Evolutionary conservation across 2,113 vertebrate species (phyloP).

Genomic region (Cyanistes caeruleus): DNA sequence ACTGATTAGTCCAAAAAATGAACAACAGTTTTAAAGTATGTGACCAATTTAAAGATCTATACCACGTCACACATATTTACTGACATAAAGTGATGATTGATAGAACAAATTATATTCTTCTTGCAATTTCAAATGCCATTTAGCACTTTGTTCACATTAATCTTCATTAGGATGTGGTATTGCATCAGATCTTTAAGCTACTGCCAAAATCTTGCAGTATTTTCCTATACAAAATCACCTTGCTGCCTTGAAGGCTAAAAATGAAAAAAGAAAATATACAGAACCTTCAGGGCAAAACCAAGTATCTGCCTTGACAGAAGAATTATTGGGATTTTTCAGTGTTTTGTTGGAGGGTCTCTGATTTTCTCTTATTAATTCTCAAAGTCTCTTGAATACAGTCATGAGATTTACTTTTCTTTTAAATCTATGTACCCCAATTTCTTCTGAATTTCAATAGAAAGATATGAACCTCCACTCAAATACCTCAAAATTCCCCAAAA

Average conservation of each 20-base stretch:
- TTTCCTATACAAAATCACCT: not conserved
- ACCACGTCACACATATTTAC: not conserved
- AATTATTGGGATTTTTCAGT: not conserved
- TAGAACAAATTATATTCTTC: not conserved
- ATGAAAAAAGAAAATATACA: not conserved
- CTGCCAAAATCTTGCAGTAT: not conserved
- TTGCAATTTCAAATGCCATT: not conserved
- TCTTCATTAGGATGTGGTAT: not conserved
- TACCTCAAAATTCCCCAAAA: not conserved
- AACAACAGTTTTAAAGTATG: not conserved
- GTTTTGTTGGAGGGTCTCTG: rapidly evolving
- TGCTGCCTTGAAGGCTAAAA: not conserved
- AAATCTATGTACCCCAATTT: rapidly evolving
- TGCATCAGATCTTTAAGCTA: not conserved
- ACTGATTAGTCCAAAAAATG: not conserved
- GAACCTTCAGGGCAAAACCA: not conserved
- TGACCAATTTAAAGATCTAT: not conserved
- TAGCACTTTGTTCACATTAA: not conserved
- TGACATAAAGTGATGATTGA: not conserved
- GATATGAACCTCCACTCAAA: not conserved
- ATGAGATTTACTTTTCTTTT: not conserved
- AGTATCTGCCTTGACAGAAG: not conserved
- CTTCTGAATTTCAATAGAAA: not conserved
- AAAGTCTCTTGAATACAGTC: not conserved
- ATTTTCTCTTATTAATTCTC: not conserved